These are phyloP conservation scores for Diorhabda carinulata DNA, from an alignment of 1,140 invertebrate species.

Conservation along the genomic window DNA sequence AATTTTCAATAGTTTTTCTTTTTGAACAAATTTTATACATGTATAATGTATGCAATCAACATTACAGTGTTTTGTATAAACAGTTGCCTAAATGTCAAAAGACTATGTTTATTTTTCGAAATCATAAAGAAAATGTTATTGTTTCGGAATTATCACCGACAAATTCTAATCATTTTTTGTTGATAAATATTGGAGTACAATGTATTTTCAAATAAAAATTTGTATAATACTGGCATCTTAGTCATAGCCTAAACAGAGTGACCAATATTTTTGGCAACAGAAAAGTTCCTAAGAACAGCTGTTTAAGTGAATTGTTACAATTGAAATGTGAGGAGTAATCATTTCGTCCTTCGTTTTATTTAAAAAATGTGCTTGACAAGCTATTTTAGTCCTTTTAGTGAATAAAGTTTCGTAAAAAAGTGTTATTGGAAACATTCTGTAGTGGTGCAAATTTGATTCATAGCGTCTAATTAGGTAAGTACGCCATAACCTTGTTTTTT, in stretches of 20 bases:
- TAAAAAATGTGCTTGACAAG: background rate
- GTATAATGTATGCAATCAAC: background rate
- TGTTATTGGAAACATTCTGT: background rate
- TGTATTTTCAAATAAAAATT: too few species aligned
- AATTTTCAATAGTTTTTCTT: background rate
- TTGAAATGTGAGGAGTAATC: too few species aligned
- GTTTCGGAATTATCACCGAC: too few species aligned
- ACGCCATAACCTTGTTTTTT: constrained; percentile 2
- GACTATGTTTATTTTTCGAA: too few species aligned
- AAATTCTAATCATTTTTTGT: too few species aligned
- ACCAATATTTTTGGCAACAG: background rate
- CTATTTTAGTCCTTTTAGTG: background rate
- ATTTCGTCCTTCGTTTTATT: background rate
- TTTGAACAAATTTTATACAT: background rate
- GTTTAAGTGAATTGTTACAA: background rate
- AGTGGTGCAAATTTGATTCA: background rate
- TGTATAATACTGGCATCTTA: too few species aligned
- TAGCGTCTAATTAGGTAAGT: background rate
- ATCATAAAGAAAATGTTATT: too few species aligned
- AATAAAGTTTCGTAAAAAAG: background rate
- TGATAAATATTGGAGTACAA: too few species aligned
- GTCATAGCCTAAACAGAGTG: too few species aligned
- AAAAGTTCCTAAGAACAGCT: background rate
- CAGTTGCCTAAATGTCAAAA: background rate
- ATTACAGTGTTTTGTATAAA: background rate